Conservation (phyloP, 2,797 vertebrate genomes). For the Lacerta agilis region DNA sequence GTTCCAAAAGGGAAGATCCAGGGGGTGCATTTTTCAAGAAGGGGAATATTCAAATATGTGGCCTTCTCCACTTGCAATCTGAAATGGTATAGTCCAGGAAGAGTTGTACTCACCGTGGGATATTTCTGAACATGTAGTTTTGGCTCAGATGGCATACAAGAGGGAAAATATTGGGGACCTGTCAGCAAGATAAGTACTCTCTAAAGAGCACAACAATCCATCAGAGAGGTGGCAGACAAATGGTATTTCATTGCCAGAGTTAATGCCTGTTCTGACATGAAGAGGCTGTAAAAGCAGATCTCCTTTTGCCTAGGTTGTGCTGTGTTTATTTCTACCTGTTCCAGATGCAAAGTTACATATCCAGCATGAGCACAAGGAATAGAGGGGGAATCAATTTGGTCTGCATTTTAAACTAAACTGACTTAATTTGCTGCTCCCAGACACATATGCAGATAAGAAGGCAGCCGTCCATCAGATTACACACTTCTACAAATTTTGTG, state of each 20-base stretch:
- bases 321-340: not conserved
- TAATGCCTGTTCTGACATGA: slow-evolving; percentile 37
- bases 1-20: not conserved
- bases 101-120: not conserved
- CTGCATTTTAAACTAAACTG: too few species aligned
- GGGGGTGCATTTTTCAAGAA: not conserved
- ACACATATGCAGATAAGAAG: too few species aligned
- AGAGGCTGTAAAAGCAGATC: slow-evolving; percentile 44
- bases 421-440: too few species aligned
- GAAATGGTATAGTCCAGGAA: not conserved
- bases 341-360: not conserved
- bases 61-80: not conserved
- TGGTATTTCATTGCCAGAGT: slow-evolving; percentile 8
- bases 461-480: too few species aligned
- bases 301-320: not conserved
- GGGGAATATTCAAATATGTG: not conserved
- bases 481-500: too few species aligned
- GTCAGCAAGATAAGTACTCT: slow-evolving; percentile 1
- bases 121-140: not conserved
- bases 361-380: not conserved
- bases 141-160: not conserved
- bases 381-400: not conserved
- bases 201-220: slow-evolving; percentile 51
- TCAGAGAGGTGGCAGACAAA: slow-evolving; percentile 45
- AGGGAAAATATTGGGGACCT: not conserved